Conservation (phyloP, 1,140 invertebrate species). For the Magallana angulata region DNA sequence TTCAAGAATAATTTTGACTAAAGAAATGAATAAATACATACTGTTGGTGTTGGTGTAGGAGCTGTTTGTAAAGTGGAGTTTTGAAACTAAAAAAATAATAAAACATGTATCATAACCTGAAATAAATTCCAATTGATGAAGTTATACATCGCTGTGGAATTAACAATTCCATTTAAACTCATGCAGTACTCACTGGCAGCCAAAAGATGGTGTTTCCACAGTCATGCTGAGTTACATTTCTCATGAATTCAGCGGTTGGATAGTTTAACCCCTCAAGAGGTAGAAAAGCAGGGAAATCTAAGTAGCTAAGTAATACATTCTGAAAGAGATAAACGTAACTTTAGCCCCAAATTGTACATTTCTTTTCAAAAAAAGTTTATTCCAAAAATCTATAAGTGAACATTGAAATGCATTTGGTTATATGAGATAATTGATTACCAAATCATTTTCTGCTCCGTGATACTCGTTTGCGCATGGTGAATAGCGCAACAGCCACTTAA, state of each 20-base stretch:
- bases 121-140: no score
- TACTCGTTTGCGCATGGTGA: slow-evolving; percentile 57
- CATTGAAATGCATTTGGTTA: background rate
- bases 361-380: background rate
- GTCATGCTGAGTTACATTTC: background rate
- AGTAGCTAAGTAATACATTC: background rate
- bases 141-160: no score
- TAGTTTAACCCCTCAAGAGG: background rate
- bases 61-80: no score
- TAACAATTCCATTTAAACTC: no score
- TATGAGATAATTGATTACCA: slow-evolving; percentile 25
- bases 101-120: no score
- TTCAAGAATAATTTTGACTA: no score
- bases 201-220: background rate
- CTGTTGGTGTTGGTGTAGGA: no score
- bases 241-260: background rate
- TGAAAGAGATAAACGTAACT: background rate
- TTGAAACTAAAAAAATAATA: no score
- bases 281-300: background rate
- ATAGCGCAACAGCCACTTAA: slow-evolving; percentile 56
- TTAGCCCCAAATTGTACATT: background rate
- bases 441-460: slow-evolving; percentile 35
- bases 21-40: no score
- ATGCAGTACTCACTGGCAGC: background rate
- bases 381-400: background rate